Base-by-base conservation (phyloP, 2,888 invertebrate species). In the Anoncus sp. region DNA sequence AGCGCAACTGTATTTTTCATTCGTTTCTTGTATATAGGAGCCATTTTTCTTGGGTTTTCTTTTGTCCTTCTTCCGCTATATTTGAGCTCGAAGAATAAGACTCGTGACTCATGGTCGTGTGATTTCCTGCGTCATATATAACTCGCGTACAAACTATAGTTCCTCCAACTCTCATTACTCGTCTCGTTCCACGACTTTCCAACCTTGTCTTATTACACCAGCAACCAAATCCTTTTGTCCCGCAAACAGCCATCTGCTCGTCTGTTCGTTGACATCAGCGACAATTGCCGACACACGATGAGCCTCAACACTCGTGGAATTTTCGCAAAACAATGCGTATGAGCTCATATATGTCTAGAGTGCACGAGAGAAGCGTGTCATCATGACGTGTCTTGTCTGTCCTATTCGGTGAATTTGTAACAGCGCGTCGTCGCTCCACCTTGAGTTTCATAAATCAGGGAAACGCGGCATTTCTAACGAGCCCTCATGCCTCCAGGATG, bases 371-470 rank as follows among this genome's bases (percentile, higher is more conserved):
- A 55, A n/a, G 24, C n/a, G n/a, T 31, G 53, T 38, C 38, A 16
- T 53, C 24, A 5, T 27, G 10, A 31, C 35, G 3, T 57, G 24
- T 40, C 57, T n/a, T 31, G 65, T 57, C 57, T 38, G 24, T 49
- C 57, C 27, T 45, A 20, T 45, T 45, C 24, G 22, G 35, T 16
- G 16, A 22, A 27, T 12, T 45, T 35, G 31, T 27, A 16, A n/a
- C 63, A 31, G 55, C 27, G 24, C 18, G 53, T 12, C 51, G 10
- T n/a, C n/a, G n/a, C 24, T 24, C 57, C 49, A 14, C 22, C 38
- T 57, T 59, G 72, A 57, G 24, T 57, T 31, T 55, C 47, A 40
- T 65, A 57, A 73, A 73, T 73, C 72, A 73, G 65, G 22, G 27
- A n/a, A 57, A 49, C 57, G 63, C 5, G 47, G 47, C 12, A 47